Evolutionary conservation across 2,113 vertebrate genomes (phyloP).

Genomic region (Heliornis fulica): DNA sequence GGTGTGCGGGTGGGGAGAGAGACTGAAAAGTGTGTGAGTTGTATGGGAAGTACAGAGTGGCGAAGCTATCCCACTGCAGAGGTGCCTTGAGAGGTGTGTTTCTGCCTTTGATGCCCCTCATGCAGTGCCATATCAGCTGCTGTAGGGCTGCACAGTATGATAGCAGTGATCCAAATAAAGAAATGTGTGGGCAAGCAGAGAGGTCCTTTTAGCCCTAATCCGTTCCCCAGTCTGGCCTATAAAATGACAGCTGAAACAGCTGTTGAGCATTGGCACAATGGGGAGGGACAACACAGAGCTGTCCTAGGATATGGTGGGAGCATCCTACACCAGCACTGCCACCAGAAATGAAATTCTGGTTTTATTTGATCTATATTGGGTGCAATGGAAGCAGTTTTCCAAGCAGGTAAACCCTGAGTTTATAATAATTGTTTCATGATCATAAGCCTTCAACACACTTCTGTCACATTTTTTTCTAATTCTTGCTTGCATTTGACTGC

Average conservation of each 20-base stretch:
- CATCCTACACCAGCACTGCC: not conserved
- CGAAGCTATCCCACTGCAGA: not conserved
- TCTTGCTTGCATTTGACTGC: not conserved
- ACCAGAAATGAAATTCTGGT: not conserved
- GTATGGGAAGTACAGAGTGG: not conserved
- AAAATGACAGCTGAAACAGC: not conserved
- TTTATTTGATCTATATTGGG: not conserved
- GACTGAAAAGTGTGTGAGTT: not conserved
- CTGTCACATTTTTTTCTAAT: not conserved
- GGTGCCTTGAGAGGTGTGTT: not conserved
- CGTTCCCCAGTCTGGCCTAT: not conserved
- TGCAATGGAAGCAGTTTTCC: not conserved
- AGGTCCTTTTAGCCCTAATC: not conserved
- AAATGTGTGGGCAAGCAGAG: not conserved
- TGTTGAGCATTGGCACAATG: not conserved
- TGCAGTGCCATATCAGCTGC: not conserved
- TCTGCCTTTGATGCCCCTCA: not conserved
- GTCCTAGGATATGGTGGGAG: fast-evolving
- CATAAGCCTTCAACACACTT: not conserved
- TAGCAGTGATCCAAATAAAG: not conserved
- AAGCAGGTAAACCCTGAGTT: not conserved
- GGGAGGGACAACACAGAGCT: not conserved
- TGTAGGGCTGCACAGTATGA: fast-evolving
- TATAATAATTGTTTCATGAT: not conserved
- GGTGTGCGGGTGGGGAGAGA: too few relatives aligned